phyloP scores from a whole-genome alignment of 30 jellyfish, hydroid and myxozoan genomes.

The Catostylus mosaicus region DNA sequence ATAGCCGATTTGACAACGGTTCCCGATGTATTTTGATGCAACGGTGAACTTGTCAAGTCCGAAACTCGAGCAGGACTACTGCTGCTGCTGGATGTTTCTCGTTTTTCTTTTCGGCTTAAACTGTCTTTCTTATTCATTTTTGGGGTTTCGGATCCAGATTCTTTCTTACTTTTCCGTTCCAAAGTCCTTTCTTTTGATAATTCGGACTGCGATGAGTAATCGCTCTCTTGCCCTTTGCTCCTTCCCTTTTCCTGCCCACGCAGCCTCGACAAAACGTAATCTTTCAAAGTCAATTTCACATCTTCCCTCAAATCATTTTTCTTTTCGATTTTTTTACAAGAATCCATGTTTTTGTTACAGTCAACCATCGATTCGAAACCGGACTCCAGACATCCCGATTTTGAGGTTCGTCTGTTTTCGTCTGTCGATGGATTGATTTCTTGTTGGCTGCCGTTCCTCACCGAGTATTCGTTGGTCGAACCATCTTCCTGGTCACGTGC shows the following conservation, averaged over 20 bases:
- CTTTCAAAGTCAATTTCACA: conserved; percentile 56
- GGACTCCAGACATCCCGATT: background rate
- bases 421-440: conserved; percentile 8
- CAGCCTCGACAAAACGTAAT: conserved; percentile 54
- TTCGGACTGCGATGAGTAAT: conserved; percentile 36
- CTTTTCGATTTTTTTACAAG: conserved; percentile 14
- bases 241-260: conserved; percentile 62
- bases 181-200: conserved; percentile 20
- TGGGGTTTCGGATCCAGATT: conserved; percentile 35
- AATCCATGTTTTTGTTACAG: conserved; percentile 40
- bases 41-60: conserved; percentile 30
- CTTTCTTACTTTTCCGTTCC: conserved; percentile 40
- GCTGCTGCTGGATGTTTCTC: conserved; percentile 14
- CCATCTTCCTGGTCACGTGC: conserved; percentile 2
- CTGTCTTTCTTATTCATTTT: conserved; percentile 35
- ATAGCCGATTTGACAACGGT: conserved; percentile 58
- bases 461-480: conserved; percentile 36
- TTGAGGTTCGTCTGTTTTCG: background rate
- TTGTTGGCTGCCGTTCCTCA: conserved; percentile 5
- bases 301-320: conserved; percentile 42
- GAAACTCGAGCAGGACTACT: conserved; percentile 32
- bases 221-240: conserved; percentile 32
- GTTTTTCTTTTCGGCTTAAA: conserved; percentile 29
- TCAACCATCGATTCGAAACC: conserved; percentile 23
- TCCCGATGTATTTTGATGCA: conserved; percentile 14